Conservation (phyloP, 2,797 vertebrate genomes). For the Chiloscyllium punctatum region DNA sequence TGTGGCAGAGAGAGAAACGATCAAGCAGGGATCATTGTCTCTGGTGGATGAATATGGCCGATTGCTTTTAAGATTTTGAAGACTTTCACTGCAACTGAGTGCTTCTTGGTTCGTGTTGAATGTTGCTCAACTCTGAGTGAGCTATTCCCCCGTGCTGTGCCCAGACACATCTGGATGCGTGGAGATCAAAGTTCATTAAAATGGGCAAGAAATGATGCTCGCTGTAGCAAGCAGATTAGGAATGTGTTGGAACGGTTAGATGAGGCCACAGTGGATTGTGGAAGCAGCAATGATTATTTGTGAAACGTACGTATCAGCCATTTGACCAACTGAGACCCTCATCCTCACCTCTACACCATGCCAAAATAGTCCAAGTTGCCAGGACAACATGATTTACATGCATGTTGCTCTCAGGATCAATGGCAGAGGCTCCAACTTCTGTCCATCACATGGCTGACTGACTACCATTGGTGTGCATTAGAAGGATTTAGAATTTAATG, state of each 20-base stretch:
- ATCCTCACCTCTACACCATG: too few species aligned
- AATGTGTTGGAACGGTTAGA: background rate
- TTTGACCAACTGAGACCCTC: too few species aligned
- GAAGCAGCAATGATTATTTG: background rate
- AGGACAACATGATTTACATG: too few species aligned
- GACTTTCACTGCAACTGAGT: background rate
- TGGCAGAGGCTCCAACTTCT: too few species aligned
- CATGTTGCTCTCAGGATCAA: too few species aligned
- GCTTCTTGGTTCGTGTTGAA: background rate
- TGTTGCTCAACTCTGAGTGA: background rate
- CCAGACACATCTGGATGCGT: background rate
- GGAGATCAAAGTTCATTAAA: background rate
- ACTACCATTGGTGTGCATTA: too few species aligned
- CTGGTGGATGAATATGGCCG: background rate
- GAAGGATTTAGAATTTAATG: too few species aligned
- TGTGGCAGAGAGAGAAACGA: background rate
- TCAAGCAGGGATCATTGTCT: background rate
- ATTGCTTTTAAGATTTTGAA: background rate
- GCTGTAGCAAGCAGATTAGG: background rate
- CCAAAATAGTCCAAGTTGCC: too few species aligned
- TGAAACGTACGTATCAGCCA: background rate
- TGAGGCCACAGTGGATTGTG: background rate
- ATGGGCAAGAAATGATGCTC: background rate
- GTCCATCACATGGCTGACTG: too few species aligned
- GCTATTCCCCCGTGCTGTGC: background rate